A percentile compares a stretch with the other conserved stretches of the same genome.
These are phyloP conservation scores for Apamea monoglypha DNA, from an alignment of 2,888 invertebrate species.

Conservation along the genomic window DNA sequence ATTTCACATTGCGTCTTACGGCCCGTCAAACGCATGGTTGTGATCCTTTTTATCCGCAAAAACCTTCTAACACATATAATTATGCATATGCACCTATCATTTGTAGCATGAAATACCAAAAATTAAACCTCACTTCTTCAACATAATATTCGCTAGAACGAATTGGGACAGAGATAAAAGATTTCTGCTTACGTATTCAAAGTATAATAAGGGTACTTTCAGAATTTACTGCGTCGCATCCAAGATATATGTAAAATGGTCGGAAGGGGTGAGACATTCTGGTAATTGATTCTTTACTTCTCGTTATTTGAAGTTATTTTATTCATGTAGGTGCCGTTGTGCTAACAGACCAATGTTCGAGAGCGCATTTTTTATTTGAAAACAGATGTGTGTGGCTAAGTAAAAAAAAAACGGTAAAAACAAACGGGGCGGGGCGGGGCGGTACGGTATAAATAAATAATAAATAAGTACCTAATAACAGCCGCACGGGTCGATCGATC, in stretches of 20 bases:
- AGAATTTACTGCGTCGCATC: constrained; percentile 60
- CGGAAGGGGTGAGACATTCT: constrained; percentile 70
- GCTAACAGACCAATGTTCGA: background rate
- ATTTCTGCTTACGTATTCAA: constrained; percentile 71
- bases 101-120: background rate
- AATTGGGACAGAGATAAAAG: constrained; percentile 71
- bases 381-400: background rate
- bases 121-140: background rate
- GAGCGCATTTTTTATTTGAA: background rate
- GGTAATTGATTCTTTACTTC: constrained; percentile 13
- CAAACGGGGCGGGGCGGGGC: too few species aligned
- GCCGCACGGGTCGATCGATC: too few species aligned
- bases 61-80: background rate
- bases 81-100: background rate
- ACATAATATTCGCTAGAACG: constrained; percentile 48
- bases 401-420: too few species aligned
- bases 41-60: background rate
- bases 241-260: constrained; percentile 72
- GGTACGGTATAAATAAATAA: too few species aligned
- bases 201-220: constrained; percentile 69
- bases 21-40: background rate
- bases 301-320: background rate
- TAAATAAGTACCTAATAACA: too few species aligned
- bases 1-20: background rate
- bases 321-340: background rate